Base-by-base conservation (phyloP, 2,797 vertebrate species). In the Lutjanus argentimaculatus region DNA sequence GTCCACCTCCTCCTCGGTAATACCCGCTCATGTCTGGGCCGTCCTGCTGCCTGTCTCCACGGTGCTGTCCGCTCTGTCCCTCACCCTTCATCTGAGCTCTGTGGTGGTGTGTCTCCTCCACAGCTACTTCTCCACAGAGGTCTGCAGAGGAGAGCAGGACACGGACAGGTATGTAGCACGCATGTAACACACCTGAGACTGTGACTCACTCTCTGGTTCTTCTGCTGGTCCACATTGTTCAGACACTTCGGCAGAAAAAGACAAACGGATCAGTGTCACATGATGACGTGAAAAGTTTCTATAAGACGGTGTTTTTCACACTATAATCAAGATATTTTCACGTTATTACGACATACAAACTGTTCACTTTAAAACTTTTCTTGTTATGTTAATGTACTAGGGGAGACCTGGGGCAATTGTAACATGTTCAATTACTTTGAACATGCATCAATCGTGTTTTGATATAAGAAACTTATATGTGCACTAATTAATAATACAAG, bases 51-150 rank as follows among this genome's bases (percentile, higher is more conserved):
- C 96, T 0, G 94, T 97, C 0, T 94, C 96, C 69, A 94, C 96
- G 1, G 97, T 95, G 15, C 95, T 99, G 17, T 95, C 96, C 0
- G 94, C 97, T 0, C 94, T 99, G 42, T 95, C 97, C 63, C 95
- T 98, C 63, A 96, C 95, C 12, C 96, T 99, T 6, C 96, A 96
- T 77, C 65, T 97, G 12, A 95, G 96, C 93, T 96, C 96, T 6
- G 93, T 96, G 75, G 91, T 96, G 17, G 96, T 98, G 40, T 97
- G 96, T 63, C 95, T 97, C n/a, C 96, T 98, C 3, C 97, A 97
- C 91, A 93, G 96, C 46, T 97, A 97, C 89, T 93, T 95, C 63
- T 95, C 96, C 4, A 94, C 97, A 0, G 97, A 98, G 89, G 93
- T 96, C 69, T 93, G 96, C 94, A 82, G 95, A 90, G 96, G 95